Base-by-base conservation (phyloP, 2,888 invertebrate species). In the Escarpia spicata region DNA sequence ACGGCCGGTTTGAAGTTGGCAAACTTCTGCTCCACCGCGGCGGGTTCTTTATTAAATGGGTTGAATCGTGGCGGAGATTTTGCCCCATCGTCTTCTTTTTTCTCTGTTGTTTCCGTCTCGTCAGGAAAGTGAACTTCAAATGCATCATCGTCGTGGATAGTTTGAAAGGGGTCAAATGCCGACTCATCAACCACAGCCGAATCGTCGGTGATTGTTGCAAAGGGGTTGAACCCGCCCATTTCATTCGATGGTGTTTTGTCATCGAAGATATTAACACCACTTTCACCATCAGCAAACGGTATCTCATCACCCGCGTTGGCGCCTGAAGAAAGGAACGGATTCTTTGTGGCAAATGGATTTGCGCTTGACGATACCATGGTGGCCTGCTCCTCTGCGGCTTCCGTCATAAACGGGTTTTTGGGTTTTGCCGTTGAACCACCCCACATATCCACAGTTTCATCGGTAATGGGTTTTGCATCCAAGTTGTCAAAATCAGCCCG, bases 31-130 rank as follows among this genome's bases (percentile, higher is more conserved):
- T 96, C 96, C 90, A 95, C 95, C 10, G 96, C 96, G 8, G 96
- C 96, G 8, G 96, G 96, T 43, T 96, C 96, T 93, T 96, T 95
- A 94, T 96, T 96, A 94, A 96, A 96, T 92, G 96, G 96, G 94
- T 97, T 96, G 94, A 96, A 95, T 93, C 96, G 94, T 45, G 95
- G 94, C 45, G 95, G 94, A 89, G 96, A 95, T 37, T 91, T 44
- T 15, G 91, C 93, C 37, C 92, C 89, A 37, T 93, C 94, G 43
- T 90, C 60, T 37, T 31, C n/a, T 92, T 92, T 92, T 43, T 60
- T 44, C 45, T 92, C 93, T n/a, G 92, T 92, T 19, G 92, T 92
- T 58, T 91, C 93, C n/a, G 45, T 90, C 52, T 92, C 93, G 90
- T 75, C 44, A 1, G 92, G 91, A 44, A 93, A 44, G n/a, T 92